phyloP scores from a whole-genome alignment of 2,797 vertebrate species.

The Sebastes nivosus region DNA sequence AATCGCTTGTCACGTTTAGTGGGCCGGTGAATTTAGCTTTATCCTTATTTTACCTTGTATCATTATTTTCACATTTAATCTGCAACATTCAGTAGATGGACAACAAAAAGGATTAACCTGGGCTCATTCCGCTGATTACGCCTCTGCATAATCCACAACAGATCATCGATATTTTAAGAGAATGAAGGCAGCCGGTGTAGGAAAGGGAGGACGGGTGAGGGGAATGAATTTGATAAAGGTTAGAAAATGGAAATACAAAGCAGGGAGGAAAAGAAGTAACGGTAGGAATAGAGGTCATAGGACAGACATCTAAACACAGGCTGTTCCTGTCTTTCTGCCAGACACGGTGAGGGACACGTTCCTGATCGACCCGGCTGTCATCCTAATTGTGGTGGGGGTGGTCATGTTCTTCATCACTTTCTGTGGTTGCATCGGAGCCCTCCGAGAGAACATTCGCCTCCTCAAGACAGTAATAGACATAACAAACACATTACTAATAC shows the following conservation, averaged over 20 bases:
- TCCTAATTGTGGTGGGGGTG: conserved; percentile 85
- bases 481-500: conserved; percentile 35
- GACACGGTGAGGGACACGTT: conserved; percentile 84
- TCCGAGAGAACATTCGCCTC: conserved; percentile 84
- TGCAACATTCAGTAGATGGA: conserved; percentile 5
- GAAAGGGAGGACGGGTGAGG: background rate
- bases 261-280: background rate
- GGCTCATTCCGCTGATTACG: conserved; percentile 19
- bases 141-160: conserved; percentile 24
- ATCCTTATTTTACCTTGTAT: background rate
- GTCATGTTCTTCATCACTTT: conserved; percentile 89
- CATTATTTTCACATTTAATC: conserved; percentile 23
- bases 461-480: conserved; percentile 80
- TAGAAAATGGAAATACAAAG: background rate
- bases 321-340: conserved; percentile 60
- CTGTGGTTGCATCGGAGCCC: conserved; percentile 84
- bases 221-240: conserved; percentile 3
- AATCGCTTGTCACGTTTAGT: background rate
- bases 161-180: conserved; percentile 24
- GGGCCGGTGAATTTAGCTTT: background rate
- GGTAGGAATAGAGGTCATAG: background rate
- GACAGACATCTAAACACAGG: conserved; percentile 17
- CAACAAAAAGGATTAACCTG: conserved; percentile 26
- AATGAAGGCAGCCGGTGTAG: background rate
- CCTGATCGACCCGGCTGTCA: conserved; percentile 83